Evolutionary conservation across 2,113 vertebrate genomes (phyloP).

Genomic region (Crocuta crocuta): DNA sequence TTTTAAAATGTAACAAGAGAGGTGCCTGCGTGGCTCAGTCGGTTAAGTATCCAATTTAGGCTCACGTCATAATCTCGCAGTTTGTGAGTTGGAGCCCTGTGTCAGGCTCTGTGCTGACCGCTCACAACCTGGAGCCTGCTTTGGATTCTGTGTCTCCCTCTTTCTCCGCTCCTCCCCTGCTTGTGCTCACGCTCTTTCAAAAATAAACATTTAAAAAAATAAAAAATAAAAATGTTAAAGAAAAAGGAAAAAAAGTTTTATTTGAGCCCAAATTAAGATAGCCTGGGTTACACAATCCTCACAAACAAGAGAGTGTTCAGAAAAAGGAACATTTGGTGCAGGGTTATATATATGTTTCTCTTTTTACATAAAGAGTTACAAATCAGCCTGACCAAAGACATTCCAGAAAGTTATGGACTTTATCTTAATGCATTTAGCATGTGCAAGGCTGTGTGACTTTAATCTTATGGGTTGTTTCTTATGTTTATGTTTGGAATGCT

Average conservation of each 20-base stretch:
- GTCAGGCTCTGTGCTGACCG: no score
- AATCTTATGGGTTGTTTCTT: background rate
- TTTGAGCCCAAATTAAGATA: background rate
- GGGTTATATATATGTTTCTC: background rate
- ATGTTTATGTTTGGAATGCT: background rate
- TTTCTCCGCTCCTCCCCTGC: no score
- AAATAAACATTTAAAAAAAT: background rate
- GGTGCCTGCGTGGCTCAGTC: no score
- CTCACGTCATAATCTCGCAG: no score
- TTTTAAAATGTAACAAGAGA: background rate
- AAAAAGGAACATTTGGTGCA: background rate
- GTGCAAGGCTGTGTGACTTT: background rate
- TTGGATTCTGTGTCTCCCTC: no score
- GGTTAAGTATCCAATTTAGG: no score
- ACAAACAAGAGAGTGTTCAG: background rate
- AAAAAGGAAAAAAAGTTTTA: background rate
- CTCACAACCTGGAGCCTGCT: no score
- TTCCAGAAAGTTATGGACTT: background rate
- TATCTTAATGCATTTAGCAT: background rate
- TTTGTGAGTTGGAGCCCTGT: no score
- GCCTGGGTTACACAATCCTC: background rate
- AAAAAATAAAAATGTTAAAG: background rate
- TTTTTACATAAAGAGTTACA: background rate
- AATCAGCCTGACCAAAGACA: background rate
- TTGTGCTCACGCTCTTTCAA: no score